A percentile compares a stretch with the other conserved stretches of the same genome.
Evolutionary conservation across 2,113 vertebrate genomes (phyloP).

Genomic region (Gasterosteus nipponicus): DNA sequence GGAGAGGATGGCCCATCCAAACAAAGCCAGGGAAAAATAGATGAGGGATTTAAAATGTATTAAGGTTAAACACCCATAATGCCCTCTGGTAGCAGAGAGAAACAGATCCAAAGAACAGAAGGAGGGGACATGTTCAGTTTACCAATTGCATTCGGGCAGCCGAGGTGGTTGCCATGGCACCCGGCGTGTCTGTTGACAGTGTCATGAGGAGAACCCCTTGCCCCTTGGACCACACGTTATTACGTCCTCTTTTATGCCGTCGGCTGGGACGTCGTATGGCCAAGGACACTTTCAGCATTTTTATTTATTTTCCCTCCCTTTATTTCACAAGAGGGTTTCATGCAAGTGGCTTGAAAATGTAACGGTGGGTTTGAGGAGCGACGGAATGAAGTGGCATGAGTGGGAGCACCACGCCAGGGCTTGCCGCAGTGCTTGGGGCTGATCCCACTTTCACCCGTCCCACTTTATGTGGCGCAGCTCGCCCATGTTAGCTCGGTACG

Average conservation of each 20-base stretch:
- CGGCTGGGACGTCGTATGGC: background rate
- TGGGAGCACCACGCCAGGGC: slow-evolving; percentile 55
- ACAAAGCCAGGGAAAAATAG: slow-evolving; percentile 51
- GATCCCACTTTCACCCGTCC: slow-evolving; percentile 54
- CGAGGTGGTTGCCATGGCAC: slow-evolving; percentile 29
- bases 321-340: slow-evolving; percentile 14
- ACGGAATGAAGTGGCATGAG: slow-evolving; percentile 66
- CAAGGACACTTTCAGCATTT: background rate
- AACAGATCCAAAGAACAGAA: slow-evolving; percentile 26
- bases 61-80: slow-evolving; percentile 64
- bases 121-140: slow-evolving; percentile 22
- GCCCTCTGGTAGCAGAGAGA: slow-evolving; percentile 37
- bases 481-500: slow-evolving; percentile 48
- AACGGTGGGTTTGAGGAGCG: slow-evolving; percentile 17
- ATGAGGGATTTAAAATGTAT: slow-evolving; percentile 57
- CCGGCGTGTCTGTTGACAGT: slow-evolving; percentile 38
- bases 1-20: slow-evolving; percentile 42
- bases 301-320: background rate
- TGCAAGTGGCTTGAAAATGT: slow-evolving; percentile 21
- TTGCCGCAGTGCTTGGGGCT: slow-evolving; percentile 60
- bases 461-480: slow-evolving; percentile 47
- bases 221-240: background rate
- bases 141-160: slow-evolving; percentile 31
- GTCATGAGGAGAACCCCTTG: slow-evolving; percentile 17
- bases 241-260: background rate